These are phyloP conservation scores for Bryconaethiops microstoma DNA, from an alignment of 2,797 vertebrate genomes.

Conservation along the genomic window DNA sequence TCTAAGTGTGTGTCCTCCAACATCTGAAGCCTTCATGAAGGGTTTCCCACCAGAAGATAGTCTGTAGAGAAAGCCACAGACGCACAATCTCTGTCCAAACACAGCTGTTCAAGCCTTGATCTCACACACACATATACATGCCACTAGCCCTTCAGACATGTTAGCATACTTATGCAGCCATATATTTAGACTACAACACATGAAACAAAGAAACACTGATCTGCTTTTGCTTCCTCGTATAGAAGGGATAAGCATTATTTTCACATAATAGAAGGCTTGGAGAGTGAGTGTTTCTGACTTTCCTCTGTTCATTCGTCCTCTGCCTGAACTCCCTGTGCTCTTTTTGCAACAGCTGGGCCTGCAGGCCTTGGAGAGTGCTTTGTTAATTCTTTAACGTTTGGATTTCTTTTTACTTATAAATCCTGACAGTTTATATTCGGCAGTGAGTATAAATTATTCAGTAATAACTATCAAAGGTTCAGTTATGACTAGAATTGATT, in stretches of 20 bases:
- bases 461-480: too few species aligned
- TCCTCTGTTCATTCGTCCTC: neutral
- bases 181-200: slow-evolving; percentile 22
- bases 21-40: slow-evolving; percentile 52
- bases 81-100: slow-evolving; percentile 74
- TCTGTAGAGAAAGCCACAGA: slow-evolving; percentile 66
- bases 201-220: neutral
- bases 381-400: neutral
- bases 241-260: slow-evolving; percentile 35
- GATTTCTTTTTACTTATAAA: too few species aligned
- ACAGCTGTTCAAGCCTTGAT: slow-evolving; percentile 70
- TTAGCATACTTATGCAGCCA: neutral
- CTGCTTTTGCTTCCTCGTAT: neutral
- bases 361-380: neutral
- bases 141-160: neutral
- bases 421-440: neutral
- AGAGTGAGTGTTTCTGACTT: neutral
- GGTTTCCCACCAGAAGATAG: slow-evolving; percentile 39
- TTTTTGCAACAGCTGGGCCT: slow-evolving; percentile 48
- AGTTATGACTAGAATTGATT: too few species aligned
- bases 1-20: slow-evolving; percentile 48
- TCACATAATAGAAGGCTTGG: neutral
- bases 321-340: slow-evolving; percentile 51
- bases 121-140: slow-evolving; percentile 17
- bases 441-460: too few species aligned